Conservation (phyloP, 2,113 vertebrate species). For the Pterophyllum scalare region DNA sequence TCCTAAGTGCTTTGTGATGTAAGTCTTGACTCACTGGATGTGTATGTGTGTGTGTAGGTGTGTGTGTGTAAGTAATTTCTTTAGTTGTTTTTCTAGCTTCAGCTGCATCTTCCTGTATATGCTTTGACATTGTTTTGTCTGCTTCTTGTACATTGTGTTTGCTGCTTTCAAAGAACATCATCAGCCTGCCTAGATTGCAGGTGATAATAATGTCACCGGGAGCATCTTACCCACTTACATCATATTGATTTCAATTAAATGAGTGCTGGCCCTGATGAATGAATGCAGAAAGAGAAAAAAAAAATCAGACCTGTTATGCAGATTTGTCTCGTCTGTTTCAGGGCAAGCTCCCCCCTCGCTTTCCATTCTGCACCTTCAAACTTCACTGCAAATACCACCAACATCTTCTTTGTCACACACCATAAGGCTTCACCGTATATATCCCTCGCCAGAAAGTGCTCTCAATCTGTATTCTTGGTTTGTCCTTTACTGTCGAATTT, state of each 20-base stretch:
- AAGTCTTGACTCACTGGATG: background rate
- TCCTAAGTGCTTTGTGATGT: background rate
- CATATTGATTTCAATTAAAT: background rate
- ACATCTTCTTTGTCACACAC: background rate
- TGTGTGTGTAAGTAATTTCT: background rate
- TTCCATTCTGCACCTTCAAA: background rate
- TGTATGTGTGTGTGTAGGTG: accelerated
- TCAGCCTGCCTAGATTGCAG: background rate
- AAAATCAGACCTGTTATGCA: background rate
- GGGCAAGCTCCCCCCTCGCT: background rate
- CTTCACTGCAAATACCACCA: background rate
- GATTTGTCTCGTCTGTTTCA: background rate
- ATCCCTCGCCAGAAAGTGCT: background rate
- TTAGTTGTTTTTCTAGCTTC: background rate
- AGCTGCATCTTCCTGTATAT: background rate
- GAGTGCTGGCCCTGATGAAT: too few relatives aligned
- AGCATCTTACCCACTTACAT: conserved; percentile 1
- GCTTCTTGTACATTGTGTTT: background rate
- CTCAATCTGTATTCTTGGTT: background rate
- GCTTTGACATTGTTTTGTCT: background rate
- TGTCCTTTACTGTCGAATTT: background rate
- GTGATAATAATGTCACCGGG: background rate
- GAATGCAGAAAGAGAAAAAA: background rate
- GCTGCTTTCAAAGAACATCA: background rate
- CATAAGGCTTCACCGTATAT: background rate